These are phyloP conservation scores for Hyles lineata DNA, from an alignment of 2,888 invertebrate genomes.

Conservation along the genomic window DNA sequence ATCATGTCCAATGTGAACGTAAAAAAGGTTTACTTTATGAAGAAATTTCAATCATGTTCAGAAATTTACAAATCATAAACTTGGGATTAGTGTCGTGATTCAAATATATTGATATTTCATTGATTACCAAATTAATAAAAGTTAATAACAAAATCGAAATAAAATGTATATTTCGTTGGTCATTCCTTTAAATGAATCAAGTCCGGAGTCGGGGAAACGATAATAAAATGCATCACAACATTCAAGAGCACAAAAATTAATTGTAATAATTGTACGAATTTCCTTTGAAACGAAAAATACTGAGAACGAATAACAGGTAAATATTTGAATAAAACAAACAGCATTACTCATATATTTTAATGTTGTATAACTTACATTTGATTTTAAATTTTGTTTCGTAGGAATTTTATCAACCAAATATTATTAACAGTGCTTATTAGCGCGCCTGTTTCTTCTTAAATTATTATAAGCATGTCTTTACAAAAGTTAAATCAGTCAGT, in stretches of 20 bases:
- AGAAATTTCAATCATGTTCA: too few relatives aligned
- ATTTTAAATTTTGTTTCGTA: neutral
- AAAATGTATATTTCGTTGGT: neutral
- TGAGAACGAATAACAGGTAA: slow-evolving; percentile 7
- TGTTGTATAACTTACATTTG: neutral
- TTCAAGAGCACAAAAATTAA: neutral
- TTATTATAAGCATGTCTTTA: neutral
- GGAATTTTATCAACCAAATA: neutral
- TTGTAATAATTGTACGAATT: neutral
- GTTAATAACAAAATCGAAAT: neutral
- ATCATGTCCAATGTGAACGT: too few relatives aligned
- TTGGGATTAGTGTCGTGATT: too few relatives aligned
- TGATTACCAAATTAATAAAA: neutral
- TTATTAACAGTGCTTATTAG: too few relatives aligned
- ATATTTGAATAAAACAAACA: slow-evolving; percentile 1
- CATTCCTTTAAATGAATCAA: slow-evolving; percentile 19
- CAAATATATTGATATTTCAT: neutral
- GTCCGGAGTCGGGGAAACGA: slow-evolving; percentile 10
- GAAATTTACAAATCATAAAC: neutral
- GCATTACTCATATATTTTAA: neutral
- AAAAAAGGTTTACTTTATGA: too few relatives aligned
- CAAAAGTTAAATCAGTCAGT: neutral
- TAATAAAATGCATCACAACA: neutral
- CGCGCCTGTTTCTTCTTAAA: neutral
- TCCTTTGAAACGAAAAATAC: neutral